These are phyloP conservation scores for Phoenoteleia sp. DNA, from an alignment of 2,888 invertebrate species.

Conservation along the genomic window DNA sequence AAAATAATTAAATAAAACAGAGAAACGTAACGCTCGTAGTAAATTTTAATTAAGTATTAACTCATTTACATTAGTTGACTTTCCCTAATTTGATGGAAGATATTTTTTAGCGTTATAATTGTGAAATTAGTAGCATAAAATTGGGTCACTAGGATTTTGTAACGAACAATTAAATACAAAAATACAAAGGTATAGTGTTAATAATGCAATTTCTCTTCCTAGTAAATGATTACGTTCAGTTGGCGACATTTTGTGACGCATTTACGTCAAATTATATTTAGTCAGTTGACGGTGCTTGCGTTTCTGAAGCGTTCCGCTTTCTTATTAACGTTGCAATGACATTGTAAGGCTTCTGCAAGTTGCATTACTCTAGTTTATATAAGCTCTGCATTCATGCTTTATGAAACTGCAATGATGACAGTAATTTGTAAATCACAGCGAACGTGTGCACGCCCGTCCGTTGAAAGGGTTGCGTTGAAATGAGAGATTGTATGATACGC, in stretches of 20 bases:
- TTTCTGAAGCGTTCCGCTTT: constrained; percentile 41
- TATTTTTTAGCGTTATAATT: too few relatives aligned
- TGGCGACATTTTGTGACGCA: constrained; percentile 6
- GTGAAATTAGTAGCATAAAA: too few relatives aligned
- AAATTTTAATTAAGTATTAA: too few relatives aligned
- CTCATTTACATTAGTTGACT: too few relatives aligned
- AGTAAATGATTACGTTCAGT: background rate
- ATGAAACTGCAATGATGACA: constrained; percentile 58
- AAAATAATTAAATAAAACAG: too few relatives aligned
- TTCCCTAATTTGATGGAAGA: too few relatives aligned
- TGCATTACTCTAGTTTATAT: constrained; percentile 44
- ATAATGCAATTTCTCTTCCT: background rate
- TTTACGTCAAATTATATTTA: constrained; percentile 32
- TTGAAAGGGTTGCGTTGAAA: constrained; percentile 45
- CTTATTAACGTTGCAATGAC: constrained; percentile 39
- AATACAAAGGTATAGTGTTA: background rate
- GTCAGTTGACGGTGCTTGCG: background rate
- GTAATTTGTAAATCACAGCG: constrained; percentile 59
- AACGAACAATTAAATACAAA: background rate
- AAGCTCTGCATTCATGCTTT: constrained; percentile 38
- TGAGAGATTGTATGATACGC: constrained; percentile 52
- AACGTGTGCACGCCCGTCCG: constrained; percentile 9
- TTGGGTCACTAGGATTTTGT: too few relatives aligned
- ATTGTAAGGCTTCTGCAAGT: constrained; percentile 41
- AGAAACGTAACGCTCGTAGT: too few relatives aligned